These are phyloP conservation scores for Tachyglossus aculeatus DNA, from an alignment of 2,797 vertebrate genomes.

Conservation along the genomic window DNA sequence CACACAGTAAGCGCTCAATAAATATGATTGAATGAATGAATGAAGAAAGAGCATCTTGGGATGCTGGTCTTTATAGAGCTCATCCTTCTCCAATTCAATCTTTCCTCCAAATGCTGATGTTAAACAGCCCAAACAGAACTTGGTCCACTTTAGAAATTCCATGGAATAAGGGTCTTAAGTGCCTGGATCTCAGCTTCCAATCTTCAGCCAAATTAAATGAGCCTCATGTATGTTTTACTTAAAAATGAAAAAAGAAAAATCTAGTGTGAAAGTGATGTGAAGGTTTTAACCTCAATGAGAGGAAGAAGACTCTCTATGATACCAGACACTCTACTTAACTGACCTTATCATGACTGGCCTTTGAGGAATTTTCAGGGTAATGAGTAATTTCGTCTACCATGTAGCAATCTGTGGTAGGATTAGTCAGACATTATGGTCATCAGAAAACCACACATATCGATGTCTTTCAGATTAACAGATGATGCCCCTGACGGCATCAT, in stretches of 20 bases:
- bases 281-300: constrained; percentile 24
- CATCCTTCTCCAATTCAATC: no score
- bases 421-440: constrained; percentile 13
- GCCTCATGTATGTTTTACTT: not conserved
- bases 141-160: no score
- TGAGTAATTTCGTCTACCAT: constrained; percentile 52
- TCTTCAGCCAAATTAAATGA: not conserved
- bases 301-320: constrained; percentile 41
- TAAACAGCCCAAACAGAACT: no score
- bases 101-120: no score
- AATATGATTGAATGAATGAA: no score
- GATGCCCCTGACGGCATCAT: not conserved
- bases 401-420: constrained; percentile 33
- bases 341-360: constrained; percentile 50
- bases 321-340: constrained; percentile 50
- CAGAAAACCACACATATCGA: not conserved
- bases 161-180: no score
- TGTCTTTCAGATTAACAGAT: not conserved
- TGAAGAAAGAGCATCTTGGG: no score
- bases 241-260: constrained; percentile 11
- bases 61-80: no score
- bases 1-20: no score
- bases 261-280: constrained; percentile 16
- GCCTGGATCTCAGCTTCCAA: not conserved
- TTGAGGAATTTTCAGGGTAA: constrained; percentile 62